Evolutionary conservation across 2,888 invertebrate genomes (phyloP).

Genomic region (Polymixis lichenea): DNA sequence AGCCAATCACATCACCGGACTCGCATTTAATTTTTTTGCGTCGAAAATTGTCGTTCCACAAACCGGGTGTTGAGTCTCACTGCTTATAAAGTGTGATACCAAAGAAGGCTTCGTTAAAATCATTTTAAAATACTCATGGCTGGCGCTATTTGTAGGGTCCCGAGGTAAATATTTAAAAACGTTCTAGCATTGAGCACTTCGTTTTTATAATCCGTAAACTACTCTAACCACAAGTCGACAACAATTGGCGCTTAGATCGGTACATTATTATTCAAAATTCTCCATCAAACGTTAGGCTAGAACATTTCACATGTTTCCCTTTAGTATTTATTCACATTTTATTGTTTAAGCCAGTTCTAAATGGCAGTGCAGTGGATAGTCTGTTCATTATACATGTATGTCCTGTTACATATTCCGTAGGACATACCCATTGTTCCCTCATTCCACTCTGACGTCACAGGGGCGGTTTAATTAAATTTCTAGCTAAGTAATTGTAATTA

Average conservation of each 20-base stretch:
- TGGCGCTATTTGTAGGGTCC: neutral
- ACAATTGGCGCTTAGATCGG: conserved; percentile 10
- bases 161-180: conserved; percentile 15
- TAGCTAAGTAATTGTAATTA: conserved; percentile 56
- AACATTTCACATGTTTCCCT: conserved; percentile 10
- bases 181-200: neutral
- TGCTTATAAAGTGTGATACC: neutral
- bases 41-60: neutral
- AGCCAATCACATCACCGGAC: neutral
- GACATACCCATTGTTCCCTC: conserved; percentile 42
- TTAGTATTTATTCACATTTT: conserved; percentile 27
- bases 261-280: conserved; percentile 21
- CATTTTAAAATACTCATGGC: neutral
- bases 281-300: neutral
- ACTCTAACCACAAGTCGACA: neutral
- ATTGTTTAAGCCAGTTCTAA: conserved; percentile 23
- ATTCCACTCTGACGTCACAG: conserved; percentile 30
- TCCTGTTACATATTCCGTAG: conserved; percentile 29
- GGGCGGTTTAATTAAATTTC: conserved; percentile 62
- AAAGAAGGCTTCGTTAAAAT: conserved; percentile 3
- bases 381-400: conserved; percentile 22
- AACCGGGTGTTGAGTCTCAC: neutral
- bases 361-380: conserved; percentile 23
- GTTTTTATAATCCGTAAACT: conserved; percentile 5
- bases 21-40: neutral